Base-by-base conservation (phyloP, 2,888 invertebrate species). In the Coecobrya sp. region DNA sequence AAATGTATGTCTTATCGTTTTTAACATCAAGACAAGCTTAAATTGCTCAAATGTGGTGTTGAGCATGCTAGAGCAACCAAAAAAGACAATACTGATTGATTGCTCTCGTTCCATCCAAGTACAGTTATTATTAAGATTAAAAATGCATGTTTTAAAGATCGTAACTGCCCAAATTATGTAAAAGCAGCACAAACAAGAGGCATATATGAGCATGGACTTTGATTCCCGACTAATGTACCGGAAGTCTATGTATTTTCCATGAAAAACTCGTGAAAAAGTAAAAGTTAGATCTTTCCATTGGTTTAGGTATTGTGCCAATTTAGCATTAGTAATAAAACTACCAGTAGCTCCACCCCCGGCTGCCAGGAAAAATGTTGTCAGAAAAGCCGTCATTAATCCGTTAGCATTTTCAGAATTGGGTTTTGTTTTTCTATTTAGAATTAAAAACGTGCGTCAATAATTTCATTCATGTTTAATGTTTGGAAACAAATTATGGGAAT, bases 31-130 rank as follows among this genome's bases (percentile, higher is more conserved):
- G 13, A 13, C 16, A 0, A 90, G 11, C 22, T 90, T 90, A 52
- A 19, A 65, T 4, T 85, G 59, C 25, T 91, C 90, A 65, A 76
- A 91, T 10, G 90, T 68, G 22, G 62, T 86, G 55, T 91, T 91
- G 4, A 65, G 4, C 0, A 79, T 52, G 19, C 62, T 79, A 8
- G 79, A n/a, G 36, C 85, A 59, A 22, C 90, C 90, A 79, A 86
- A 91, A 0, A 8, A 4, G 1, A 49, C 65, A 4, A 86, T 16
- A n/a, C 79, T 16, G 0, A 45, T 22, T 1, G 86, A 62, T 27
- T 91, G 90, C 55, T 91, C 90, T 30, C 45, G 76, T 68, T 91
- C 90, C 59, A 91, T 25, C 8, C 36, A 36, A 0, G 76, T 86
- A n/a, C 90, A 91, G 5, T 49, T 27, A 22, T 62, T 30, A 0